phyloP scores from a whole-genome alignment of 2,888 invertebrate species.

The Saturnia japonica region DNA sequence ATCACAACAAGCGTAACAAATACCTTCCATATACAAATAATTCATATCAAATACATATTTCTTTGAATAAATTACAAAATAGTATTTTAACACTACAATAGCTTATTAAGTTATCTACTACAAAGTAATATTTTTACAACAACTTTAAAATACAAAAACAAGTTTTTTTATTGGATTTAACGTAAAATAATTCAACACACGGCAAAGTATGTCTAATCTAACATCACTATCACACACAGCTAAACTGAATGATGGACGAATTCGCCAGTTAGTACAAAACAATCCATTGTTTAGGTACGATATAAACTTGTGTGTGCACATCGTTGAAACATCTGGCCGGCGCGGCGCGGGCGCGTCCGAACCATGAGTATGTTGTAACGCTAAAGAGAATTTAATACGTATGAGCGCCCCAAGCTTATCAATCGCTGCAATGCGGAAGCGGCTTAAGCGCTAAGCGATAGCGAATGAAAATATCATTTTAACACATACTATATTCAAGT shows the following conservation, averaged over 20 bases:
- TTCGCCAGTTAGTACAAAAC: slow-evolving; percentile 16
- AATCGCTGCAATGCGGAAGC: slow-evolving; percentile 42
- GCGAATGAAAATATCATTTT: neutral
- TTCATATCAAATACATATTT: too few relatives aligned
- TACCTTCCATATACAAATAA: too few relatives aligned
- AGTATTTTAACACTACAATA: neutral
- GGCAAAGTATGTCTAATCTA: slow-evolving; percentile 13
- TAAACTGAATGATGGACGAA: neutral
- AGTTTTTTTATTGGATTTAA: neutral
- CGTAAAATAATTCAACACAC: slow-evolving; percentile 15
- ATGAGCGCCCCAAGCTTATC: slow-evolving; percentile 50
- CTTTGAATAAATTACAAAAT: neutral
- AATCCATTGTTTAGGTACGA: slow-evolving; percentile 28
- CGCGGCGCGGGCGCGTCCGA: slow-evolving; percentile 21
- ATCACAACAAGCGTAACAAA: too few relatives aligned
- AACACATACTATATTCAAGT: neutral
- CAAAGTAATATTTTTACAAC: neutral
- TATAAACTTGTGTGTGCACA: slow-evolving; percentile 25
- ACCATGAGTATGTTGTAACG: slow-evolving; percentile 26
- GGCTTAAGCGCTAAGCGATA: slow-evolving; percentile 28
- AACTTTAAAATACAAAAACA: neutral
- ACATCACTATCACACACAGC: slow-evolving; percentile 27
- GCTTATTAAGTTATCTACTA: neutral
- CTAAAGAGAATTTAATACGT: slow-evolving; percentile 35
- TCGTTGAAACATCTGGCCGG: slow-evolving; percentile 43